These are phyloP conservation scores for Electrophaes corylata DNA, from an alignment of 2,888 invertebrate genomes.

Conservation along the genomic window DNA sequence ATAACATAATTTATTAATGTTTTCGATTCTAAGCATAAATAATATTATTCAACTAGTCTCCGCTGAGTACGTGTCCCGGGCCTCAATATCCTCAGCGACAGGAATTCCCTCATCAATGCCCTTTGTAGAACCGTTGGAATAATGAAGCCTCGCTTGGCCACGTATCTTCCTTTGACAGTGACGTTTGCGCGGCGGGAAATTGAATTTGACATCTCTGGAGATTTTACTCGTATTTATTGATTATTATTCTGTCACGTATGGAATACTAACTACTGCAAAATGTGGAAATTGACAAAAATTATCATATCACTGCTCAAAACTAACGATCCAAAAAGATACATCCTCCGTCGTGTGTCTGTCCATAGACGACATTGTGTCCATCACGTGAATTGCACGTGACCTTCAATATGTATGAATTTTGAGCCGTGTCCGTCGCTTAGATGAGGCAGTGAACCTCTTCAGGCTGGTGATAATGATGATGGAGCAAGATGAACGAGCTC, in stretches of 20 bases:
- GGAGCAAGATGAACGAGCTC: neutral
- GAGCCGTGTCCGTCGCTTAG: too few species aligned
- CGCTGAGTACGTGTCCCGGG: conserved; percentile 8
- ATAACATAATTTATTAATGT: too few species aligned
- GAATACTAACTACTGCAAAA: too few species aligned
- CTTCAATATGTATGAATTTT: too few species aligned
- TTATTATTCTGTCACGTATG: neutral
- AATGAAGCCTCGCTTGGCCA: neutral
- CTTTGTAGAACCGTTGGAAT: neutral
- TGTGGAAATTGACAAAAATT: too few species aligned
- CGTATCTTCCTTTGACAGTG: conserved; percentile 19
- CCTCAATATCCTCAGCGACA: conserved; percentile 7
- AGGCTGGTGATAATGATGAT: neutral
- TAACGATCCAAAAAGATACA: too few species aligned
- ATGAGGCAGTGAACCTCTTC: too few species aligned
- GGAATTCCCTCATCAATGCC: conserved; percentile 16
- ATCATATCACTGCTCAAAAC: too few species aligned
- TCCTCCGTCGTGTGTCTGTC: too few species aligned
- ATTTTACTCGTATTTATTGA: neutral
- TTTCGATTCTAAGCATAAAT: neutral
- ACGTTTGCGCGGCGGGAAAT: conserved; percentile 18
- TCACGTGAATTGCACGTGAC: too few species aligned
- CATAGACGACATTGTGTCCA: too few species aligned
- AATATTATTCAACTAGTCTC: neutral
- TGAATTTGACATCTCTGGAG: conserved; percentile 10